A percentile compares a stretch with the other conserved stretches of the same genome.
Evolutionary conservation across 1,140 invertebrate species (phyloP).

Genomic region (Scylla paramamosain): DNA sequence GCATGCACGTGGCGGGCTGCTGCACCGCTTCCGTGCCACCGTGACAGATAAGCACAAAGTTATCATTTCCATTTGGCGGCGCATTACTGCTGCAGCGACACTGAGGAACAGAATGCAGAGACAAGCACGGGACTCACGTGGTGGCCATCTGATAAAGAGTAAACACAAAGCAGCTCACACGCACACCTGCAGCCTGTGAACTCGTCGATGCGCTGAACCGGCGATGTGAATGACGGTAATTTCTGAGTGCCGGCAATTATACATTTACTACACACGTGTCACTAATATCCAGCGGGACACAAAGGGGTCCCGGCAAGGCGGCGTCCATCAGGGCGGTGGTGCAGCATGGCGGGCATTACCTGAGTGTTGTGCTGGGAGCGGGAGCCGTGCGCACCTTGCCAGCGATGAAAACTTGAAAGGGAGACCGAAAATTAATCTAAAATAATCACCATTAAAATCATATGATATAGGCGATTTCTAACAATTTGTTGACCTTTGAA

Average conservation of each 20-base stretch:
- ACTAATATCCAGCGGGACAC: neutral
- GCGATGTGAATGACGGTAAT: neutral
- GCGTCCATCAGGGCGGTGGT: no score
- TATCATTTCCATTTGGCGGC: neutral
- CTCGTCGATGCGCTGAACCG: neutral
- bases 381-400: no score
- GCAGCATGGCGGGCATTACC: no score
- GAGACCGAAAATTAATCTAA: no score
- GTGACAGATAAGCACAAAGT: neutral
- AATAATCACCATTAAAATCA: no score
- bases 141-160: neutral
- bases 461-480: no score
- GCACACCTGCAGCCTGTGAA: neutral
- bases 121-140: neutral
- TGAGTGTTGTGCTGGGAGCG: no score
- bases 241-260: neutral
- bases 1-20: neutral
- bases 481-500: no score
- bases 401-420: no score
- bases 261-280: constrained; percentile 9
- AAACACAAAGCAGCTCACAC: neutral
- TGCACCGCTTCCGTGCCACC: neutral
- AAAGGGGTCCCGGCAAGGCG: no score
- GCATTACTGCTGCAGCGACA: neutral
- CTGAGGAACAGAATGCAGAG: neutral